phyloP scores from a whole-genome alignment of 2,113 vertebrate genomes.

The Cyanoderma ruficeps region DNA sequence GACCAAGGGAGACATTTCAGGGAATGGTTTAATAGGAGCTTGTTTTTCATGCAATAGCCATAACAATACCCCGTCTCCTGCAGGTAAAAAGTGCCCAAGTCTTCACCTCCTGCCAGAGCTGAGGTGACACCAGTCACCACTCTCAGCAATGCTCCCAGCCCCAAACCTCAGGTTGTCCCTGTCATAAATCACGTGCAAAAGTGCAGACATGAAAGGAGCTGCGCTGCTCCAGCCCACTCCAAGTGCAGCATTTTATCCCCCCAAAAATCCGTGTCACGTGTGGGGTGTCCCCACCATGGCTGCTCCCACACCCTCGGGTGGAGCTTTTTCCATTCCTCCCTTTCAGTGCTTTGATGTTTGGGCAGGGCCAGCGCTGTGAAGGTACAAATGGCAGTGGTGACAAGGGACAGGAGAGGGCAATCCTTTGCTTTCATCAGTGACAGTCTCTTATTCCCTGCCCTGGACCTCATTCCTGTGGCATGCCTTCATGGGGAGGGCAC shows the following conservation, averaged over 20 bases:
- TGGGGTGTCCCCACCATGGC: background rate
- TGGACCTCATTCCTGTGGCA: background rate
- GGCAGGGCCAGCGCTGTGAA: background rate
- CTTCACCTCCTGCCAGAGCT: background rate
- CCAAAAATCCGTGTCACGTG: rapidly evolving
- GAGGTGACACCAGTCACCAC: background rate
- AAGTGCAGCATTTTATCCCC: background rate
- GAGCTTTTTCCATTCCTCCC: background rate
- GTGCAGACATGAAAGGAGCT: background rate
- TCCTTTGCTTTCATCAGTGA: background rate
- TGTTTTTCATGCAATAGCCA: background rate
- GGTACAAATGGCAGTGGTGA: background rate
- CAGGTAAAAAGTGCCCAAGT: background rate
- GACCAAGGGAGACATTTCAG: slow-evolving; percentile 32
- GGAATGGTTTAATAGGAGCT: slow-evolving; percentile 16
- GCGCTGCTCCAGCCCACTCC: background rate
- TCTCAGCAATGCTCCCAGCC: background rate
- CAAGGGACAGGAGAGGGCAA: slow-evolving; percentile 16
- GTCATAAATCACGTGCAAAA: rapidly evolving
- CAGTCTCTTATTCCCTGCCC: background rate
- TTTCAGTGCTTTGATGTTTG: background rate
- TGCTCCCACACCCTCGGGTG: background rate
- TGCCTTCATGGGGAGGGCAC: background rate
- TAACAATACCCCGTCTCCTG: background rate
- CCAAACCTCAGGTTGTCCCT: background rate